Percentiles rank a stretch among this genome's conserved stretches.
Evolutionary conservation across 2,113 vertebrate species (phyloP).

Genomic region (Synodontis membranacea): DNA sequence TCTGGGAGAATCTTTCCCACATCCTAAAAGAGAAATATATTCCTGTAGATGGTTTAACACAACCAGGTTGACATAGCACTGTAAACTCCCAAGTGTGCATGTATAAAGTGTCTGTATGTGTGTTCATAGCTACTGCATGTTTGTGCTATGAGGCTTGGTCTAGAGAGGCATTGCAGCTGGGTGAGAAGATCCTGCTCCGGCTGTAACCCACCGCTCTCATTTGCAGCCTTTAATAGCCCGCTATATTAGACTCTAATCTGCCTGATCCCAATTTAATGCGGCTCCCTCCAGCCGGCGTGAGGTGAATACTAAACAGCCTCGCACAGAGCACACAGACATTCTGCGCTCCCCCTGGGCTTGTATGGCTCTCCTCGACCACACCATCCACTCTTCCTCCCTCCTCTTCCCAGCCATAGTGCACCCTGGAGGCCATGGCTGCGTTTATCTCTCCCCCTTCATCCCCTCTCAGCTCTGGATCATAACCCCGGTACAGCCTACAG

Average conservation of each 20-base stretch:
- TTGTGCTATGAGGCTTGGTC: conserved; percentile 48
- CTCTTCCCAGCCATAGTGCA: conserved; percentile 40
- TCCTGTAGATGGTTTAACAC: neutral
- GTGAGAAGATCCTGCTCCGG: conserved; percentile 63
- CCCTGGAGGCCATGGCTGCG: conserved; percentile 53
- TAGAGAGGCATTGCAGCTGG: conserved; percentile 73
- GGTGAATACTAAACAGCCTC: conserved; percentile 75
- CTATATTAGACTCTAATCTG: conserved; percentile 98
- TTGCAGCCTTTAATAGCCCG: conserved; percentile 89
- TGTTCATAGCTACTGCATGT: conserved; percentile 39
- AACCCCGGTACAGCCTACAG: conserved; percentile 53
- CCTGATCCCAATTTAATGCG: conserved; percentile 98
- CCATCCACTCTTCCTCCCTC: conserved; percentile 38
- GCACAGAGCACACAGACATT: conserved; percentile 73
- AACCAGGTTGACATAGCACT: neutral
- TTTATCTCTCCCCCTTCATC: conserved; percentile 56
- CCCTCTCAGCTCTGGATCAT: conserved; percentile 48
- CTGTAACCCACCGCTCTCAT: conserved; percentile 85
- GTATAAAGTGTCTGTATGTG: neutral
- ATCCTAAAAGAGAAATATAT: neutral
- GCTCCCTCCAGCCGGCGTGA: conserved; percentile 79
- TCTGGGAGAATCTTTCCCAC: neutral
- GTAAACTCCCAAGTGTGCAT: neutral
- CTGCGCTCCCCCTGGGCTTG: conserved; percentile 70
- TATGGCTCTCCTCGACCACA: conserved; percentile 43